These are phyloP conservation scores for Abrostola triplasia DNA, from an alignment of 2,888 invertebrate species.

Conservation along the genomic window DNA sequence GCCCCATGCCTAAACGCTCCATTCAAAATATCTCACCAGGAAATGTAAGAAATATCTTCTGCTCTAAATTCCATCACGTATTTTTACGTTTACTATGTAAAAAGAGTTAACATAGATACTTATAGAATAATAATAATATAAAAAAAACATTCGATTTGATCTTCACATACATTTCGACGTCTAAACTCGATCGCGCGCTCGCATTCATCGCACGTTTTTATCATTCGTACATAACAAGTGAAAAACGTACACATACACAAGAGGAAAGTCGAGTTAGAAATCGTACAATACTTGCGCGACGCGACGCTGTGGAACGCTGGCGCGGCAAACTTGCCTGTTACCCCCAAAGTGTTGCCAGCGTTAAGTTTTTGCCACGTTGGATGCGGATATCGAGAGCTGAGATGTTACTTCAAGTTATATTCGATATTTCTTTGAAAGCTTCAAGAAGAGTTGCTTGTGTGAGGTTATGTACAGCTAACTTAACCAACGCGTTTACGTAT, in stretches of 20 bases:
- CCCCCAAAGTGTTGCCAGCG: conserved; percentile 43
- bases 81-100: conserved; percentile 26
- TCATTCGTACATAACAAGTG: conserved; percentile 73
- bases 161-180: conserved; percentile 29
- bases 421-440: conserved; percentile 11
- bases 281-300: conserved; percentile 55
- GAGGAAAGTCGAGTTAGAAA: conserved; percentile 66
- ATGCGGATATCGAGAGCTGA: conserved; percentile 14
- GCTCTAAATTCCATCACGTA: not conserved
- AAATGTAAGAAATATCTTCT: not conserved
- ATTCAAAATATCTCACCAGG: not conserved
- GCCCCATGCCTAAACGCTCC: no score
- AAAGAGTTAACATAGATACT: conserved; percentile 9
- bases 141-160: conserved; percentile 36
- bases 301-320: conserved; percentile 55
- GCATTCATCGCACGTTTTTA: conserved; percentile 69
- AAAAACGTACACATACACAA: conserved; percentile 66
- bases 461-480: no score
- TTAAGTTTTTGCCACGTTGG: conserved; percentile 29
- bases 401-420: conserved; percentile 30
- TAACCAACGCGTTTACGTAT: no score
- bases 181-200: conserved; percentile 47
- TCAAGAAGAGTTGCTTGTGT: no score
- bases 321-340: conserved; percentile 65
- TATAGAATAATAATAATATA: conserved; percentile 20